Evolutionary conservation across 2,888 invertebrate species (phyloP).

Genomic region (Harmothoe impar): DNA sequence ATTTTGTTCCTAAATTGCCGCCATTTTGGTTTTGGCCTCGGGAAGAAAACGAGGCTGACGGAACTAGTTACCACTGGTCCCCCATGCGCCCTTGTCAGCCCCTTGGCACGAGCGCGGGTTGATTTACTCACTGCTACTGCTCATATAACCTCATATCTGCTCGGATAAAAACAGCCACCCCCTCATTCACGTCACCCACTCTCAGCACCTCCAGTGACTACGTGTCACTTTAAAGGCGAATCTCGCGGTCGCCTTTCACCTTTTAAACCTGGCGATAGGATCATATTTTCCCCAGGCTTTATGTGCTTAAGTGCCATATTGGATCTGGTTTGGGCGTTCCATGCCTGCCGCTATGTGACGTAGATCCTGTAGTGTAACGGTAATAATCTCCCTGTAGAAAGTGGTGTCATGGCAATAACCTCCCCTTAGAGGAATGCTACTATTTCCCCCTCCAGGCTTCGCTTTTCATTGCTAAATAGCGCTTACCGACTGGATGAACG

Average conservation of each 20-base stretch:
- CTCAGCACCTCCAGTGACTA: neutral
- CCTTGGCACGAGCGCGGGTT: neutral
- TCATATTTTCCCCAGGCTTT: conserved; percentile 38
- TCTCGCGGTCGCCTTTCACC: conserved; percentile 29
- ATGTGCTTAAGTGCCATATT: conserved; percentile 44
- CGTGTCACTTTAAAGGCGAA: conserved; percentile 11
- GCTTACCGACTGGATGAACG: neutral
- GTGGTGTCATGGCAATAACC: conserved; percentile 47
- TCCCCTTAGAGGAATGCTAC: neutral
- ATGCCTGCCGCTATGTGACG: neutral
- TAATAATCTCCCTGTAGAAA: conserved; percentile 56
- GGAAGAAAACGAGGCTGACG: neutral
- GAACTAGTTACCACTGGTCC: neutral
- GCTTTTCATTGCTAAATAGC: conserved; percentile 1
- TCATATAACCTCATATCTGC: conserved; percentile 42
- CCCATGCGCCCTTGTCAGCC: neutral
- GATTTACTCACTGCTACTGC: conserved; percentile 39
- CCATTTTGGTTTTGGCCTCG: neutral
- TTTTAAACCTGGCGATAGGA: conserved; percentile 35
- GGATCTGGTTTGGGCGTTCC: neutral
- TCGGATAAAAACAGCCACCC: conserved; percentile 17
- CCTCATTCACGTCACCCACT: conserved; percentile 24
- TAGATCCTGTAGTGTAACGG: conserved; percentile 53
- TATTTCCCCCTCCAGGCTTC: neutral
- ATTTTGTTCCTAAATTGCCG: conserved; percentile 3